Conservation (phyloP, 1,140 invertebrate genomes). For the Calephelis virginiensis region DNA sequence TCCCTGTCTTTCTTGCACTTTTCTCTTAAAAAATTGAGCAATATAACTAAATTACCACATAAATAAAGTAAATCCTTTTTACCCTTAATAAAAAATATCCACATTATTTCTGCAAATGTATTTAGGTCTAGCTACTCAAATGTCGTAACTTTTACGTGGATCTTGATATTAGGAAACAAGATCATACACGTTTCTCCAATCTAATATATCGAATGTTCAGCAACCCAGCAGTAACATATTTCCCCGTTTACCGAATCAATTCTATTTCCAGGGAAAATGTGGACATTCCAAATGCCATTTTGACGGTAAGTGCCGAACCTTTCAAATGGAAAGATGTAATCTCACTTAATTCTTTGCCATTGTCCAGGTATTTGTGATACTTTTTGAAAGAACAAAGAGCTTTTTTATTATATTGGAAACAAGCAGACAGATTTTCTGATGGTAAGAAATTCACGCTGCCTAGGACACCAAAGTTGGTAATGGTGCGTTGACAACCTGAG, state of each 20-base stretch:
- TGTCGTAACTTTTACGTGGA: slow-evolving; percentile 7
- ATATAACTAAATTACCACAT: too few species aligned
- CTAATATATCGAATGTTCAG: slow-evolving; percentile 18
- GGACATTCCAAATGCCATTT: slow-evolving; percentile 13
- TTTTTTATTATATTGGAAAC: too few species aligned
- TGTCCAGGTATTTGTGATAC: background rate
- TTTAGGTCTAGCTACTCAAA: background rate
- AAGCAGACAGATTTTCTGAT: too few species aligned
- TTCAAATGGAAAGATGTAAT: slow-evolving; percentile 15
- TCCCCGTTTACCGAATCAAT: slow-evolving; percentile 16
- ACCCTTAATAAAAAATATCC: background rate
- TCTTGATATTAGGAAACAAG: slow-evolving; percentile 10
- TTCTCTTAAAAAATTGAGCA: too few species aligned
- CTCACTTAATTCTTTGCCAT: slow-evolving; percentile 9
- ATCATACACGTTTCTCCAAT: slow-evolving; percentile 15
- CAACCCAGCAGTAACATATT: slow-evolving; percentile 15
- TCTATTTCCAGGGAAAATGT: slow-evolving; percentile 16
- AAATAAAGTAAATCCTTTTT: too few species aligned
- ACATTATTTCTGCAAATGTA: background rate
- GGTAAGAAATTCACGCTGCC: too few species aligned
- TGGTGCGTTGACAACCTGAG: too few species aligned
- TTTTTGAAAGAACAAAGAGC: background rate
- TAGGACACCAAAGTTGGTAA: too few species aligned
- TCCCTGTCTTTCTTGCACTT: too few species aligned
- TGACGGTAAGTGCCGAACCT: slow-evolving; percentile 9